Evolutionary conservation across 2,888 invertebrate genomes (phyloP).

Genomic region (Noctua janthe): DNA sequence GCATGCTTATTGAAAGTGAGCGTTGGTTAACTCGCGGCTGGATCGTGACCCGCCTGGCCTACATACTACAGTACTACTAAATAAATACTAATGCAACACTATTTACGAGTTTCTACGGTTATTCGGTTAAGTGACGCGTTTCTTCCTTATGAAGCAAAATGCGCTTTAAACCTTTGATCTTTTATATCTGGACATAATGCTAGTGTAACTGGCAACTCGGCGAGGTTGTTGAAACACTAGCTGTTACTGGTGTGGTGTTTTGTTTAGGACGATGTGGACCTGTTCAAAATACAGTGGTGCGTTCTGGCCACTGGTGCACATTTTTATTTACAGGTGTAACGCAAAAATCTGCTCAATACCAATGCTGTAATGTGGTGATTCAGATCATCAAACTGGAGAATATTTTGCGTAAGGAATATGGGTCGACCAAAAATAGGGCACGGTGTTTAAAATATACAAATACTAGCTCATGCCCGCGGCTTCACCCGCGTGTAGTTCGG

Average conservation of each 20-base stretch:
- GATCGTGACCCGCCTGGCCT: constrained; percentile 66
- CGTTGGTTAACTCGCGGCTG: constrained; percentile 38
- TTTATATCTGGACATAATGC: not conserved
- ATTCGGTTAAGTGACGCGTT: constrained; percentile 9
- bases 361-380: not conserved
- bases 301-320: not conserved
- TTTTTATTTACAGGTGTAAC: too few relatives aligned
- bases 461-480: too few relatives aligned
- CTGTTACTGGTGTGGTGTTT: not conserved
- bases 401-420: too few relatives aligned
- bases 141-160: constrained; percentile 49
- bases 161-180: constrained; percentile 6
- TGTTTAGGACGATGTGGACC: constrained; percentile 9
- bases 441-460: too few relatives aligned
- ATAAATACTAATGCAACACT: constrained; percentile 42
- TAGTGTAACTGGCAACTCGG: not conserved
- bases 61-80: constrained; percentile 48
- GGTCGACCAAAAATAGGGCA: too few relatives aligned
- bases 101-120: constrained; percentile 37
- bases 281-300: not conserved
- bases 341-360: too few relatives aligned
- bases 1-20: constrained; percentile 61
- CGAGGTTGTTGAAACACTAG: not conserved
- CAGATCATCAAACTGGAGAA: not conserved
- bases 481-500: too few relatives aligned